Base-by-base conservation (phyloP, 2,113 vertebrate genomes). In the Malurus cyaneus region DNA sequence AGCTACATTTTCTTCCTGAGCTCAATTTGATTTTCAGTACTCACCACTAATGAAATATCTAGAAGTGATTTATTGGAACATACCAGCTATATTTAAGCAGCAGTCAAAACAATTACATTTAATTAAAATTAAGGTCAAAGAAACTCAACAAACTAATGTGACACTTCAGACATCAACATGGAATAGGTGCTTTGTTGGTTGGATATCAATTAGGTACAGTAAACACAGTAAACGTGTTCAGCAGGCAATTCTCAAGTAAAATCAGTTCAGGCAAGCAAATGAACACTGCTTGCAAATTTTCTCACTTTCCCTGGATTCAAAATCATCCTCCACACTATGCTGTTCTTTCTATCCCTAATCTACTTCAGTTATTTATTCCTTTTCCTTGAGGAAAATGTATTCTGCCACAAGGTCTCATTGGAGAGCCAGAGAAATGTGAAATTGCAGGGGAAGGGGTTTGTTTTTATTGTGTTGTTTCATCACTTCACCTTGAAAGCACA, bases 41-140 rank as follows among this genome's bases (percentile, higher is more conserved):
- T 88, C 62, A 80, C 54, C 56, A 65, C 66, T 92, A 95, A 95
- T 91, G 71, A 87, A 96, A 94, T 87, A 93, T 42, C 50, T 71
- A 83, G 89, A 96, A 85, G 80, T 91, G 52, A 96, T 94, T 96
- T 96, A 92, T 82, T 88, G 61, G 28, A 90, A 93, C 31, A 76
- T 57, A 96, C 29, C 16, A 65, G 77, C 39, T 24, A 81, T 90
- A 94, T 83, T 96, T 95, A 95, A 96, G 62, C 64, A 84, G 44
- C 69, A 95, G 60, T 44, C 54, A 90, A 95, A 95, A 96, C 34
- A 93, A 84, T 96, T 95, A 59, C 49, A 79, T 88, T 95, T 96
- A 89, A 93, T 90, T 96, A 96, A 94, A 96, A 95, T 84, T 94
- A 94, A 95, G 86, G 53, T 92, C 81, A 91, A 89, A 94, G 93